Evolutionary conservation across 2,888 invertebrate genomes (phyloP), one percentile per base, ranked within the genome.

Genomic region (Philopedon plagiatum): DNA sequence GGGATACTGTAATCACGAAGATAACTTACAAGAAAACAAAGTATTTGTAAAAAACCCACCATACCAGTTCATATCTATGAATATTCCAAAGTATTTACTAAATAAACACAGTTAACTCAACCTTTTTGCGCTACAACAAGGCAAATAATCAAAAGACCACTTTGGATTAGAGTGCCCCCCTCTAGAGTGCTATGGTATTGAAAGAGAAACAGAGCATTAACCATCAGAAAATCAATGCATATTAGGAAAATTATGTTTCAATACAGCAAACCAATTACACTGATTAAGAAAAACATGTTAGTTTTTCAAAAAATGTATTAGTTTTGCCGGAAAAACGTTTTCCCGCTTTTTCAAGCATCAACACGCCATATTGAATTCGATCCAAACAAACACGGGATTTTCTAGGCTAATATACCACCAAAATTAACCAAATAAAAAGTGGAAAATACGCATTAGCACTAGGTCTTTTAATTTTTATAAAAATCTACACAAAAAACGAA

Each of bases 281-380:
- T 5, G 39, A 51, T 39, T 32, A 11, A 9, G 37, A 58, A 64
- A 23, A 51, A 49, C 19, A 15, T 8, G 11, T 44, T 37, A 60
- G 61, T 60, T 69, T 70, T 34, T 18, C 11, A 2, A 15, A 34
- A 51, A 71, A 67, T 21, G 15, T 29, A 18, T 46, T 69, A 51
- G 32, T 69, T 76, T 56, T 58, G 26, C 60, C 57, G 67, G 71
- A 56, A 67, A 77, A 76, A 34, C 66, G 73, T 77, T 84, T 85
- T 85, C 85, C 85, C 85, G 85, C 85, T 85, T 85, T 84, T 85
- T 83, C 81, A 79, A 78, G 80, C 79, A 84, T 82, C 84, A 85
- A 84, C 84, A 82, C 83, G 85, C 85, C 85, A 85, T 85, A 82
- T 84, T 85, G 84, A 78, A 82, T 80, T 77, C 73, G 75, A 77